These are phyloP conservation scores for Aphidoletes aphidimyza DNA, from an alignment of 2,888 invertebrate species.

Conservation along the genomic window DNA sequence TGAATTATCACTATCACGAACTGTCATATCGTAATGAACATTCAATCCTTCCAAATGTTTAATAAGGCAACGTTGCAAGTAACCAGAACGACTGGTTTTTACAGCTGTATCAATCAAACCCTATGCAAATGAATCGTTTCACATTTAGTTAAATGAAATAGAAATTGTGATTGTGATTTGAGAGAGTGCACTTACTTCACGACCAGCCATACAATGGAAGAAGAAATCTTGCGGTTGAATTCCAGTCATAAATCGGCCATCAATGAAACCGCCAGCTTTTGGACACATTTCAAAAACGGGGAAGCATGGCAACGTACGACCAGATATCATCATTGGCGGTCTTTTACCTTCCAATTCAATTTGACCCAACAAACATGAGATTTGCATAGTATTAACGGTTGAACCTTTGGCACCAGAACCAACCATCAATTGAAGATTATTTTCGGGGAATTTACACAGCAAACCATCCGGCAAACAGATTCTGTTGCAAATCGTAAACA, in stretches of 20 bases:
- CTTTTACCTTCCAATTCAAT: conserved; percentile 98
- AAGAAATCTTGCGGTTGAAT: conserved; percentile 98
- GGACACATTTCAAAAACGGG: conserved; percentile 87
- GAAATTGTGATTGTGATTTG: background rate
- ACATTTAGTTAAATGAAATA: conserved; percentile 40
- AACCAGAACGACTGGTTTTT: conserved; percentile 98
- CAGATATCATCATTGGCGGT: conserved; percentile 94
- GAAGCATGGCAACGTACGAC: conserved; percentile 92
- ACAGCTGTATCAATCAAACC: conserved; percentile 99
- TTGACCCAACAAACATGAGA: conserved; percentile 96
- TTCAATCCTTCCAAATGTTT: conserved; percentile 97
- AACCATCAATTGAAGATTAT: conserved; percentile 98
- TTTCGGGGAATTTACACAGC: conserved; percentile 87
- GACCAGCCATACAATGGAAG: conserved; percentile 99
- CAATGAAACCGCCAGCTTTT: conserved; percentile 95
- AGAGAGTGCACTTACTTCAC: conserved; percentile 76
- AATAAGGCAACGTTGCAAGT: conserved; percentile 94
- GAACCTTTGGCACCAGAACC: conserved; percentile 99
- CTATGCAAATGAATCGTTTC: conserved; percentile 63
- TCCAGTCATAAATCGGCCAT: conserved; percentile 97
- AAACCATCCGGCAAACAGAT: conserved; percentile 87
- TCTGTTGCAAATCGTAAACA: conserved; percentile 62
- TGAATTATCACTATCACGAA: conserved; percentile 92
- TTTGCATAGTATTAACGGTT: conserved; percentile 97
- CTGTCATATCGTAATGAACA: conserved; percentile 93